Conservation (phyloP, 2,113 vertebrate species). For the Podilymbus podiceps region DNA sequence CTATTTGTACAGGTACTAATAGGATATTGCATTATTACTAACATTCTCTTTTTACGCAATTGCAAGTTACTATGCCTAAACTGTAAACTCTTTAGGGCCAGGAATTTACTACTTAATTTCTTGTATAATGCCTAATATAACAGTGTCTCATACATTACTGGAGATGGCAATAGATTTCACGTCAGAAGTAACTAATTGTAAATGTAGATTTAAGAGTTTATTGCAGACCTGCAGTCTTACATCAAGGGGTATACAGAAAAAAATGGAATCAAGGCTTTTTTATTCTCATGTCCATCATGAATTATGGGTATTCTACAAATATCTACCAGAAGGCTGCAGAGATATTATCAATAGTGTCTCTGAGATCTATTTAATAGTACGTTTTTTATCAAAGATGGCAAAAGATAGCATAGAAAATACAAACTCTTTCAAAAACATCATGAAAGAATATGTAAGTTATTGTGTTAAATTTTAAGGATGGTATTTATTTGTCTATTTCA, state of each 20-base stretch:
- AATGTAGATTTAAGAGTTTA: not conserved
- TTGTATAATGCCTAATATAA: not conserved
- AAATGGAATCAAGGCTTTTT: not conserved
- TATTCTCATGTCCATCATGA: not conserved
- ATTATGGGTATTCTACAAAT: not conserved
- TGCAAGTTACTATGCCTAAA: not conserved
- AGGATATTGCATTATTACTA: not conserved
- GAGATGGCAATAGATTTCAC: not conserved
- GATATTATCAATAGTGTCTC: not conserved
- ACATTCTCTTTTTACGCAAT: not conserved
- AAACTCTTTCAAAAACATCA: fast-evolving
- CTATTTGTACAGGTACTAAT: not conserved
- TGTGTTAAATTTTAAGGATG: not conserved
- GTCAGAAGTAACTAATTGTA: not conserved
- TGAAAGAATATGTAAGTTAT: not conserved
- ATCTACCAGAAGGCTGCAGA: not conserved
- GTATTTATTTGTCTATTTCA: not conserved
- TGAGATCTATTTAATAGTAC: not conserved
- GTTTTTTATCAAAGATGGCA: not conserved
- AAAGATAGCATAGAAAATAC: not conserved
- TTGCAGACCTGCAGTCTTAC: not conserved
- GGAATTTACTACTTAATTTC: not conserved
- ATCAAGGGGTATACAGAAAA: not conserved
- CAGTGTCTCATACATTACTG: not conserved
- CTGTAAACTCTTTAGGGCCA: not conserved